A percentile compares a stretch with the other conserved stretches of the same genome.
Conservation (phyloP, 1,140 invertebrate genomes). For the Bombus affinis region DNA sequence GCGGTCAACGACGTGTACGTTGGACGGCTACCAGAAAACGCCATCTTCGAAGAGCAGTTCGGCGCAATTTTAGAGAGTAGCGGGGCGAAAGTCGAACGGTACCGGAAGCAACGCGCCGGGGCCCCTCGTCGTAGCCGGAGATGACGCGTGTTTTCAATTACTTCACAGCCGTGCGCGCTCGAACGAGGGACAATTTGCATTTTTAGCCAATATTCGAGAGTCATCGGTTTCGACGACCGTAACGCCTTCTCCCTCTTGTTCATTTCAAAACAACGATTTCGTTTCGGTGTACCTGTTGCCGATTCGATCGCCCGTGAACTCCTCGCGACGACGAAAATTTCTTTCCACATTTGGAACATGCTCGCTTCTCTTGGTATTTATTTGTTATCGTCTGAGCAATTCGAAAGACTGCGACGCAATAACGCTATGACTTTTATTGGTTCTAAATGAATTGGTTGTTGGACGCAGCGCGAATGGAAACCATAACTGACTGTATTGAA, state of each 20-base stretch:
- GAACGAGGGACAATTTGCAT: slow-evolving; percentile 75
- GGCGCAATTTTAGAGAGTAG: background rate
- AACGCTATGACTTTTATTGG: no score
- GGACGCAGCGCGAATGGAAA: no score
- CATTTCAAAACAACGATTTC: background rate
- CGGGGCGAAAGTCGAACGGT: background rate
- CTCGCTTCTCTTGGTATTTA: no score
- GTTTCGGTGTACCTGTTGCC: background rate
- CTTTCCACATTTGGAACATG: background rate
- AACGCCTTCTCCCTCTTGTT: background rate
- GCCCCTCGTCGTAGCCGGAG: slow-evolving; percentile 35
- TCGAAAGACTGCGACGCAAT: no score
- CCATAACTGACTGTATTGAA: no score
- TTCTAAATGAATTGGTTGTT: no score
- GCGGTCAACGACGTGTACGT: no score
- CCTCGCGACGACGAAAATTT: background rate
- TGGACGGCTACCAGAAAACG: no score
- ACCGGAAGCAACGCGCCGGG: background rate
- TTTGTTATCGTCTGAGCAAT: no score
- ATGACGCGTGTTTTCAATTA: slow-evolving; percentile 78
- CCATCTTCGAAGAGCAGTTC: no score
- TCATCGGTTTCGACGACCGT: background rate
- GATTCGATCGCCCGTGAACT: background rate
- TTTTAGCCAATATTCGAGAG: slow-evolving; percentile 77
- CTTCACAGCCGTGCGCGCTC: slow-evolving; percentile 32